phyloP scores from a whole-genome alignment of 2,888 invertebrate genomes.

The Acronicta alni region DNA sequence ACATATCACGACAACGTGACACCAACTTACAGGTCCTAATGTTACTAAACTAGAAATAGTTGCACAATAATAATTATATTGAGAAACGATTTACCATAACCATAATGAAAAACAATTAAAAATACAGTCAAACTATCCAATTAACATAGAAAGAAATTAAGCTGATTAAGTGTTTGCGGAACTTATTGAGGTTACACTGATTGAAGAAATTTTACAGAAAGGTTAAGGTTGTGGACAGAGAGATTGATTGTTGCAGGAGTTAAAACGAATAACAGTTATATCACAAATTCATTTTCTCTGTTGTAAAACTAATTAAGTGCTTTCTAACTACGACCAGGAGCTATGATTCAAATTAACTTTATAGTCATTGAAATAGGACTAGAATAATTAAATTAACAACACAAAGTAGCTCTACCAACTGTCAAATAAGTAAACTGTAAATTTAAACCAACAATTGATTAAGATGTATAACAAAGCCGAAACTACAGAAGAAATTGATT shows the following conservation, averaged over 20 bases:
- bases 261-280: neutral
- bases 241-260: neutral
- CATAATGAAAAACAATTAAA: constrained; percentile 51
- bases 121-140: constrained; percentile 40
- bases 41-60: constrained; percentile 55
- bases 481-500: constrained; percentile 33
- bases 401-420: constrained; percentile 2
- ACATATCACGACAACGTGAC: constrained; percentile 69
- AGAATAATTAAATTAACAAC: constrained; percentile 11
- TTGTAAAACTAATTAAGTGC: neutral
- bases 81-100: constrained; percentile 41
- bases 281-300: too few relatives aligned
- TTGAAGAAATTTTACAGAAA: constrained; percentile 18
- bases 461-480: constrained; percentile 22
- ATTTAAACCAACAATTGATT: constrained; percentile 30
- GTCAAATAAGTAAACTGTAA: constrained; percentile 1
- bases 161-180: constrained; percentile 27
- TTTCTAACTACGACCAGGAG: neutral
- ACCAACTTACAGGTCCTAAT: constrained; percentile 59
- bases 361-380: constrained; percentile 3
- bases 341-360: constrained; percentile 1
- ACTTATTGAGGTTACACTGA: constrained; percentile 19
- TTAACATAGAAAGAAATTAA: constrained; percentile 38
- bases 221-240: neutral
- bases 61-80: constrained; percentile 65